A percentile compares a stretch with the other conserved stretches of the same genome.
phyloP scores from a whole-genome alignment of 2,797 vertebrate genomes.

The Clamator glandarius region DNA sequence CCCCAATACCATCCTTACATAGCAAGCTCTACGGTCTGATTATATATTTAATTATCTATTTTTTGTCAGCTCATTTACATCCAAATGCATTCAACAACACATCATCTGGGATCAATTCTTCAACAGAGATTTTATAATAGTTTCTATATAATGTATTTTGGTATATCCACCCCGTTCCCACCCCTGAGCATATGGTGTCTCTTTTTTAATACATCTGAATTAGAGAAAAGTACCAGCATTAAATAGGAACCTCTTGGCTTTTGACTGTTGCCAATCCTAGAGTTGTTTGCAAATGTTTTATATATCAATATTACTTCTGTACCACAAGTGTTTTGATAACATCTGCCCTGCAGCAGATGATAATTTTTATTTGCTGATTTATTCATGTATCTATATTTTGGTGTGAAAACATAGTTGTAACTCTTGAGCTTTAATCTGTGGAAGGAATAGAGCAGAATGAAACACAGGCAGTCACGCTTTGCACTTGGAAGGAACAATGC shows the following conservation, averaged over 20 bases:
- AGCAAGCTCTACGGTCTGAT: slow-evolving; percentile 31
- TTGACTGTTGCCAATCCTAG: slow-evolving; percentile 1
- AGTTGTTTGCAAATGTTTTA: slow-evolving; percentile 58
- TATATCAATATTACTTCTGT: slow-evolving; percentile 38
- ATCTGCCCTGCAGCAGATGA: slow-evolving; percentile 48
- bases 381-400: slow-evolving; percentile 10
- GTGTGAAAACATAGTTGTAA: slow-evolving; percentile 19
- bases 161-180: slow-evolving; percentile 46
- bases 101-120: slow-evolving; percentile 64
- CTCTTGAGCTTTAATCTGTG: slow-evolving; percentile 39
- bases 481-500: slow-evolving; percentile 43
- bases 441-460: slow-evolving; percentile 47
- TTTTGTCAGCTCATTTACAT: slow-evolving; percentile 58
- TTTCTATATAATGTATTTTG: slow-evolving; percentile 38
- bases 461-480: slow-evolving; percentile 64
- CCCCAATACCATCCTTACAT: neutral
- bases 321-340: slow-evolving; percentile 51
- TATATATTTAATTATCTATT: slow-evolving; percentile 63
- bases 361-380: slow-evolving; percentile 26
- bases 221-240: slow-evolving; percentile 24
- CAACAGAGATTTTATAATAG: slow-evolving; percentile 61
- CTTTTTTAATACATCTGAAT: slow-evolving; percentile 48
- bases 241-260: slow-evolving; percentile 24
- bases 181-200: slow-evolving; percentile 61
- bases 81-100: slow-evolving; percentile 25